phyloP scores from a whole-genome alignment of 2,113 vertebrate species.

The Urocitellus parryii region DNA sequence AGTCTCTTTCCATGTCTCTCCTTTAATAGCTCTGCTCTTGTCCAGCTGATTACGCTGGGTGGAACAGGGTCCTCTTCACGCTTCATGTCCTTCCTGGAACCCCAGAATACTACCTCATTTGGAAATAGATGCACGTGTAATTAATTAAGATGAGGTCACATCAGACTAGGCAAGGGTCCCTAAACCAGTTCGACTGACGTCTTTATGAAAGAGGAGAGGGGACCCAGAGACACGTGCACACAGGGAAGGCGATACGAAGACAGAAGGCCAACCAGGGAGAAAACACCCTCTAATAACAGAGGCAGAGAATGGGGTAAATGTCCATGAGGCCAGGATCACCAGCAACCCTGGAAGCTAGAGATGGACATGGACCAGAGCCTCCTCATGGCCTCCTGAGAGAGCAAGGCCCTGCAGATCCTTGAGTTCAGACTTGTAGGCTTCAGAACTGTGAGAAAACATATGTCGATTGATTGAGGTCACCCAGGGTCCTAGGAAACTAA shows the following conservation, averaged over 20 bases:
- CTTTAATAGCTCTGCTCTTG: not conserved
- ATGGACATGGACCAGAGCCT: not conserved
- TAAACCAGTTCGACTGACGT: not conserved
- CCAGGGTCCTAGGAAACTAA: not conserved
- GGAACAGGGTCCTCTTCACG: not conserved
- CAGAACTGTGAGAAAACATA: not conserved
- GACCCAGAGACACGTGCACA: not conserved
- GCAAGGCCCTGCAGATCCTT: not conserved
- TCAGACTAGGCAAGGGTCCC: not conserved
- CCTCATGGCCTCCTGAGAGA: not conserved
- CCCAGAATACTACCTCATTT: not conserved
- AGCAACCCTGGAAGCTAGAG: not conserved
- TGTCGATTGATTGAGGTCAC: no score
- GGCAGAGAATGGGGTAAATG: not conserved
- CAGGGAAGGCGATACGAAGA: no score
- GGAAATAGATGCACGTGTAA: not conserved
- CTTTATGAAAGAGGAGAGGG: not conserved
- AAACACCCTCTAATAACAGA: no score
- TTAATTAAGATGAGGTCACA: not conserved
- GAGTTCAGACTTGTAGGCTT: not conserved
- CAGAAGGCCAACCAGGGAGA: not conserved
- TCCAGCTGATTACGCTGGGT: not conserved
- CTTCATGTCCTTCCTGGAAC: not conserved
- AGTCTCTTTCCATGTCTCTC: no score
- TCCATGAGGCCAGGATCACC: not conserved